phyloP scores from a whole-genome alignment of 2,888 invertebrate species.

The Phortica okadai region DNA sequence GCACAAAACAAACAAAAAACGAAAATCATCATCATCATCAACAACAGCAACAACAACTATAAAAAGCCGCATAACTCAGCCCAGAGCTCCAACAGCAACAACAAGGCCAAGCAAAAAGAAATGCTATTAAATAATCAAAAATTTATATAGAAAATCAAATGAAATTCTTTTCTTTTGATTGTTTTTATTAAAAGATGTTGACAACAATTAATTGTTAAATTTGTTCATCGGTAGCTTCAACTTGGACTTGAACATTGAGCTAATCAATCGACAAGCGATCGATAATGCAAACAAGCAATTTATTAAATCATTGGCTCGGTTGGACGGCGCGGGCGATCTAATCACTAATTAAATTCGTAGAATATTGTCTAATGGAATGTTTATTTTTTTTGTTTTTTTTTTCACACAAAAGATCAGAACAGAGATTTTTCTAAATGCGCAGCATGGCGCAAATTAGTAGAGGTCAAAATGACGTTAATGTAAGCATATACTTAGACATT shows the following conservation, averaged over 20 bases:
- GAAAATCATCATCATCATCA: not conserved
- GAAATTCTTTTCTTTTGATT: not conserved
- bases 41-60: not conserved
- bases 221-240: constrained; percentile 32
- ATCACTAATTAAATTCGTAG: not conserved
- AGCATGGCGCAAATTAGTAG: too few species aligned
- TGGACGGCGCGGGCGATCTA: not conserved
- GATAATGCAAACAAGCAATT: too few species aligned
- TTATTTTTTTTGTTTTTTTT: too few species aligned
- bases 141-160: not conserved
- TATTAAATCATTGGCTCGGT: too few species aligned
- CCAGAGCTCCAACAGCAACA: constrained; percentile 33
- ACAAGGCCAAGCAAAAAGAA: constrained; percentile 43
- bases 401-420: too few species aligned
- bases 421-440: too few species aligned
- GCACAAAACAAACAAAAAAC: constrained; percentile 20
- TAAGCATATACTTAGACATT: too few species aligned
- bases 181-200: constrained; percentile 9
- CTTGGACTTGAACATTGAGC: too few species aligned
- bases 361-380: too few species aligned
- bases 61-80: not conserved
- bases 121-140: constrained; percentile 49
- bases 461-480: too few species aligned
- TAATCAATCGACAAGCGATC: too few species aligned
- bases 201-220: constrained; percentile 67